Evolutionary conservation across 2,888 invertebrate genomes (phyloP).

Genomic region (Doris montereyensis): DNA sequence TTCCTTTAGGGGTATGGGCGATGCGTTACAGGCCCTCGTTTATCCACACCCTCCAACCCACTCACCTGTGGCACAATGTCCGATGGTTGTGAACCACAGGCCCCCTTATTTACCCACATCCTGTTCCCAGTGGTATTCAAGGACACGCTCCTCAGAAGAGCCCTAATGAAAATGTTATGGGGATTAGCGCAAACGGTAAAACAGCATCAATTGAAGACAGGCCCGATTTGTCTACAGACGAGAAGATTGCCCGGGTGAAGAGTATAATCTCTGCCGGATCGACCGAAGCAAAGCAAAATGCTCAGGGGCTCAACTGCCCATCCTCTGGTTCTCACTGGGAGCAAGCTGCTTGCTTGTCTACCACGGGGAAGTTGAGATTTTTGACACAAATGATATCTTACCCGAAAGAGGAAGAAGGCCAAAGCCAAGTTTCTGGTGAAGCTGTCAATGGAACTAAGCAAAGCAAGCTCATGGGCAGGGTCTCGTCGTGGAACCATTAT

Average conservation of each 20-base stretch:
- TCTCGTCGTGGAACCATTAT: too few relatives aligned
- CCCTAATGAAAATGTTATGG: not conserved
- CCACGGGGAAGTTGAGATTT: conserved; percentile 23
- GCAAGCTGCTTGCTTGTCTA: not conserved
- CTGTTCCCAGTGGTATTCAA: not conserved
- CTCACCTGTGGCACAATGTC: too few relatives aligned
- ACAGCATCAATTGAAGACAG: not conserved
- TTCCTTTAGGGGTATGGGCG: not conserved
- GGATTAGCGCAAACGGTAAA: not conserved
- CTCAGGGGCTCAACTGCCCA: not conserved
- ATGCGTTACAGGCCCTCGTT: not conserved
- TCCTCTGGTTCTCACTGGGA: not conserved
- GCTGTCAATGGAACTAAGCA: too few relatives aligned
- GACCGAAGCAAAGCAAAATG: not conserved
- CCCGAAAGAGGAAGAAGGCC: not conserved
- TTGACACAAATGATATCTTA: not conserved
- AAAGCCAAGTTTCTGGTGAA: too few relatives aligned
- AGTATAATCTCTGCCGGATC: not conserved
- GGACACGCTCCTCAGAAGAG: not conserved
- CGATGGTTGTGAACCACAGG: too few relatives aligned
- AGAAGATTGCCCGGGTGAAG: not conserved
- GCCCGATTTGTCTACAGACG: not conserved
- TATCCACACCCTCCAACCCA: conserved; percentile 30
- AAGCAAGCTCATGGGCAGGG: too few relatives aligned
- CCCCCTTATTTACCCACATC: conserved; percentile 24